phyloP scores from a whole-genome alignment of 2,113 vertebrate genomes.

The Callionymus lyra region DNA sequence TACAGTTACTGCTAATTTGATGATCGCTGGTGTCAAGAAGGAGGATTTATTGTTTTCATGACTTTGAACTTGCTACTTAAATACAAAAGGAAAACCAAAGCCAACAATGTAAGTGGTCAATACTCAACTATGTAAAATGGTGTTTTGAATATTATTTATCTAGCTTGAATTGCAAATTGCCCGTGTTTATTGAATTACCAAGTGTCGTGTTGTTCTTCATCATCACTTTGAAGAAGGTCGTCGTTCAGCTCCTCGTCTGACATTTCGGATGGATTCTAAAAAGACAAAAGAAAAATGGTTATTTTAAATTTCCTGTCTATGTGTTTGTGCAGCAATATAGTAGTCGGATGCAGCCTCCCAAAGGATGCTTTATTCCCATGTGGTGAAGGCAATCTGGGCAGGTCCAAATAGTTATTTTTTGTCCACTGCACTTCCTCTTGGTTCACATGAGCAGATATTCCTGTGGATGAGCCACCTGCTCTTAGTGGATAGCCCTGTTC shows the following conservation, averaged over 20 bases:
- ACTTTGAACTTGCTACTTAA: too few relatives aligned
- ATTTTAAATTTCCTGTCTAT: background rate
- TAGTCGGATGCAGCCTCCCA: constrained; percentile 37
- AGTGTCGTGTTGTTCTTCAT: constrained; percentile 68
- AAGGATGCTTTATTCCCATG: constrained; percentile 55
- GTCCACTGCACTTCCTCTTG: constrained; percentile 53
- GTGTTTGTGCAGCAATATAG: background rate
- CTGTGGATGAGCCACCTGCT: constrained; percentile 56
- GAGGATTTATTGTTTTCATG: too few relatives aligned
- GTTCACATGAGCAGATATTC: constrained; percentile 49
- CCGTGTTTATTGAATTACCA: too few relatives aligned
- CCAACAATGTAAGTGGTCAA: too few relatives aligned
- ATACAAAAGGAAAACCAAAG: too few relatives aligned
- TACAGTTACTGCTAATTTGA: too few relatives aligned
- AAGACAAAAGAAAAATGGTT: constrained; percentile 12
- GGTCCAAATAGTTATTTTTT: constrained; percentile 47
- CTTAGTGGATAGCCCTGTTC: too few relatives aligned
- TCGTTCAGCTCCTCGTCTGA: constrained; percentile 96
- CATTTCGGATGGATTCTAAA: constrained; percentile 85
- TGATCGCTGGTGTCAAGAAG: too few relatives aligned
- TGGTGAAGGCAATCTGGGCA: constrained; percentile 60
- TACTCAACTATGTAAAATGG: too few relatives aligned
- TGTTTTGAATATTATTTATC: too few relatives aligned
- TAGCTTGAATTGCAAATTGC: too few relatives aligned
- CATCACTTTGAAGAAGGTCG: constrained; percentile 93